These are phyloP conservation scores for Drosophila paucipuncta DNA, from an alignment of 2,888 invertebrate genomes.

Conservation along the genomic window DNA sequence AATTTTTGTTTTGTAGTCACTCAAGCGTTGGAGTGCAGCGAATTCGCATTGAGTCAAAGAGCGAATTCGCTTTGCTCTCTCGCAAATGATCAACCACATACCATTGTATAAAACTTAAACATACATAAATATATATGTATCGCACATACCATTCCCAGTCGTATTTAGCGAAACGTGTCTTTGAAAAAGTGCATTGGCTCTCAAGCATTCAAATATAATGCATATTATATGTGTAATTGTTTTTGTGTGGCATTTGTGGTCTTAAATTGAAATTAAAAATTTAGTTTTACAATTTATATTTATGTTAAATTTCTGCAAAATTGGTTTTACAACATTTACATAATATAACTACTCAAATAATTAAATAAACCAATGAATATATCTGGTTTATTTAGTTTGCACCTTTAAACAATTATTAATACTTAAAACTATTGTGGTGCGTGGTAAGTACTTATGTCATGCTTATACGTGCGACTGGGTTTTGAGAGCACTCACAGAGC, in stretches of 20 bases:
- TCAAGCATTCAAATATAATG: neutral
- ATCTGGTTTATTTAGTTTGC: no score
- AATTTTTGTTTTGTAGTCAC: conserved; percentile 25
- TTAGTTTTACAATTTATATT: neutral
- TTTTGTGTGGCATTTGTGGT: neutral
- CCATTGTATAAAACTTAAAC: conserved; percentile 8
- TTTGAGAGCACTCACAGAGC: conserved; percentile 36
- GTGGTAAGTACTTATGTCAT: conserved; percentile 16
- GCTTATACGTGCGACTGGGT: conserved; percentile 37
- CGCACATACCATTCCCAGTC: conserved; percentile 30
- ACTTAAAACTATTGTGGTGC: rapidly evolving
- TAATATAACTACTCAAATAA: neutral
- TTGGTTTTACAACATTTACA: neutral
- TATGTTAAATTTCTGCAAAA: neutral
- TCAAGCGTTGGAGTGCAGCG: conserved; percentile 30
- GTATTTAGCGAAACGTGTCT: conserved; percentile 45
- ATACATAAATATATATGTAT: conserved; percentile 32
- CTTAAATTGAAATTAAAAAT: neutral
- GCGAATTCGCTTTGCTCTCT: conserved; percentile 56
- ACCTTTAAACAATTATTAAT: neutral
- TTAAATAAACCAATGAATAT: neutral
- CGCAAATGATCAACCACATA: conserved; percentile 39
- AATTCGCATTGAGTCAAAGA: conserved; percentile 46
- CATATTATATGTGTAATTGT: neutral
- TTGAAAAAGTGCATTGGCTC: neutral